These are phyloP conservation scores for Danio choprae DNA, from an alignment of 2,797 vertebrate species.

Conservation along the genomic window DNA sequence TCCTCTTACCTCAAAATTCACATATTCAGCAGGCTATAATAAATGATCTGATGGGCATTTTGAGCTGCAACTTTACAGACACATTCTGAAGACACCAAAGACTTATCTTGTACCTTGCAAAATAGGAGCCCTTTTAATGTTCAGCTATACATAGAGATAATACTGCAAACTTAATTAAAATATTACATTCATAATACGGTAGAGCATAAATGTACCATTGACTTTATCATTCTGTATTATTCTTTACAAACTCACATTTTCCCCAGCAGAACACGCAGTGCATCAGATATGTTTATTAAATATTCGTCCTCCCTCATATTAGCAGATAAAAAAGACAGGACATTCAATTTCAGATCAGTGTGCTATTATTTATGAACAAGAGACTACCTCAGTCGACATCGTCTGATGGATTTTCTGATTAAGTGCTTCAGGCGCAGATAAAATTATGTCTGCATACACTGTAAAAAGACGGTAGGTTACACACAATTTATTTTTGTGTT, in stretches of 20 bases:
- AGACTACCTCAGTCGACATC: conserved; percentile 25
- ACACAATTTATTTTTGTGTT: no score
- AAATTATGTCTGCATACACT: conserved; percentile 36
- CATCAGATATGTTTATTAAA: not conserved
- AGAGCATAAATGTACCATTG: not conserved
- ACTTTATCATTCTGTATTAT: not conserved
- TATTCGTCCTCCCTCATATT: not conserved
- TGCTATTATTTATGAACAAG: conserved; percentile 47
- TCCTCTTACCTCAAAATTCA: no score
- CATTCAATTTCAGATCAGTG: conserved; percentile 35
- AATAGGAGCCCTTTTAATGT: not conserved
- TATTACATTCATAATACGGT: not conserved
- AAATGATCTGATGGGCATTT: no score
- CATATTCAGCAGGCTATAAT: no score
- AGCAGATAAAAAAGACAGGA: conserved; percentile 30
- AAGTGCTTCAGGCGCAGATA: conserved; percentile 44
- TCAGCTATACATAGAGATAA: not conserved
- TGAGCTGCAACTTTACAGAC: no score
- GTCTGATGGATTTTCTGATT: conserved; percentile 46
- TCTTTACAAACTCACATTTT: not conserved
- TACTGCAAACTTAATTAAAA: no score
- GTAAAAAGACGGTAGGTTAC: no score
- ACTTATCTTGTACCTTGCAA: no score
- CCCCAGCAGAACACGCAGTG: not conserved
- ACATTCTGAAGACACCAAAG: no score